A percentile compares a stretch with the other conserved stretches of the same genome.
Evolutionary conservation across 1,140 invertebrate genomes (phyloP).

Genomic region (Heliothis virescens): DNA sequence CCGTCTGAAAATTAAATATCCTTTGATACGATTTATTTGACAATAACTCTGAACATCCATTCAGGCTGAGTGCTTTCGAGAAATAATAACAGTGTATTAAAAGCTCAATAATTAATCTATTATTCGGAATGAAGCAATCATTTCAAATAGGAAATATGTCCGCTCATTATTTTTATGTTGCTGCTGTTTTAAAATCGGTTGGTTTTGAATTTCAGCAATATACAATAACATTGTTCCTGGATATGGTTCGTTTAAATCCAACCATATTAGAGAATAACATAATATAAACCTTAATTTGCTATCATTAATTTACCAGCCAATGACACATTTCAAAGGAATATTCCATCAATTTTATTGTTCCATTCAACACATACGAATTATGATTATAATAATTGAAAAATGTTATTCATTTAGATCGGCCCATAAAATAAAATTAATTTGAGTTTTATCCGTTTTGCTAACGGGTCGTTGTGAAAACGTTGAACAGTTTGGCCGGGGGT

Average conservation of each 20-base stretch:
- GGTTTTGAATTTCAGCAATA: too few relatives aligned
- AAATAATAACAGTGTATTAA: slow-evolving; percentile 27
- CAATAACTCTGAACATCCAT: neutral
- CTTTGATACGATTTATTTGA: slow-evolving; percentile 18
- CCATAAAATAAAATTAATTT: neutral
- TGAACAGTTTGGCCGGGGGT: neutral
- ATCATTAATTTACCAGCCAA: too few relatives aligned
- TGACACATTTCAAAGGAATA: too few relatives aligned
- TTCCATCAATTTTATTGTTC: too few relatives aligned
- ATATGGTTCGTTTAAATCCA: too few relatives aligned
- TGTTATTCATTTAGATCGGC: neutral
- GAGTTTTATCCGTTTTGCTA: slow-evolving; percentile 20
- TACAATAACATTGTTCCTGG: too few relatives aligned
- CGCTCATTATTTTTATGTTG: neutral
- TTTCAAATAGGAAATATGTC: neutral
- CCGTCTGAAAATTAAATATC: slow-evolving; percentile 29
- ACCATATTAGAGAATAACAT: too few relatives aligned
- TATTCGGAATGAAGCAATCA: neutral
- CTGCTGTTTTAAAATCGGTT: too few relatives aligned
- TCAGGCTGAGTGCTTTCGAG: slow-evolving; percentile 9
- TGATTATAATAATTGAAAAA: too few relatives aligned
- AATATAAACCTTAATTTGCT: too few relatives aligned
- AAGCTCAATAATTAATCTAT: slow-evolving; percentile 7
- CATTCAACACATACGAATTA: too few relatives aligned
- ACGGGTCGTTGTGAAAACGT: slow-evolving; percentile 16